Conservation (phyloP, 2,797 vertebrate species). For the Karalla daura region DNA sequence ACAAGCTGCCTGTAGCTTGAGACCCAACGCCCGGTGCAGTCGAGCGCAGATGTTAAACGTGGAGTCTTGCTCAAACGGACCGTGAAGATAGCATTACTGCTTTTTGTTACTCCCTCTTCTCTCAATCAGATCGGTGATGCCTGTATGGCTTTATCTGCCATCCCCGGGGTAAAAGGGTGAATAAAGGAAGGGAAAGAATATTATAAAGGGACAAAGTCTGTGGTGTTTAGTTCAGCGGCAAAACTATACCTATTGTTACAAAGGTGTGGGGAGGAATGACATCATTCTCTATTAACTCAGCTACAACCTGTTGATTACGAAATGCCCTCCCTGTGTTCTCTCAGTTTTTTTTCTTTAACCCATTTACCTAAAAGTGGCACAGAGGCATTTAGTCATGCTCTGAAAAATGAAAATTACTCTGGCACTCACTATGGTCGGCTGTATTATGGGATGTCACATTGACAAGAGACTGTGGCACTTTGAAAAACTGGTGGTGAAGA, state of each 20-base stretch:
- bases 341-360: constrained; percentile 42
- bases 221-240: constrained; percentile 39
- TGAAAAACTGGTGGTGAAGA: constrained; percentile 6
- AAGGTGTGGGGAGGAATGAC: constrained; percentile 27
- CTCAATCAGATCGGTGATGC: constrained; percentile 73
- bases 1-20: constrained; percentile 22
- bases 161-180: constrained; percentile 61
- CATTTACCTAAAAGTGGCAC: constrained; percentile 39
- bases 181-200: constrained; percentile 57
- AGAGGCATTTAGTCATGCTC: constrained; percentile 35
- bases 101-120: constrained; percentile 76
- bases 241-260: constrained; percentile 33
- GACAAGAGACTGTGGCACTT: constrained; percentile 4
- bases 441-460: constrained; percentile 1
- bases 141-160: constrained; percentile 56
- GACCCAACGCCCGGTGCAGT: constrained; percentile 47
- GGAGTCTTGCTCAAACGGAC: constrained; percentile 65
- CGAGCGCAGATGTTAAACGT: constrained; percentile 76
- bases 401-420: constrained; percentile 30
- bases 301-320: constrained; percentile 33
- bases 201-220: constrained; percentile 55
- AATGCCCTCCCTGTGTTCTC: constrained; percentile 21
- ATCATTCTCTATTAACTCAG: constrained; percentile 40
- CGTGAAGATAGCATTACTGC: constrained; percentile 75
- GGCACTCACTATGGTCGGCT: constrained; percentile 18